These are phyloP conservation scores for Trachemys scripta DNA, from an alignment of 2,113 vertebrate genomes.

Conservation along the genomic window DNA sequence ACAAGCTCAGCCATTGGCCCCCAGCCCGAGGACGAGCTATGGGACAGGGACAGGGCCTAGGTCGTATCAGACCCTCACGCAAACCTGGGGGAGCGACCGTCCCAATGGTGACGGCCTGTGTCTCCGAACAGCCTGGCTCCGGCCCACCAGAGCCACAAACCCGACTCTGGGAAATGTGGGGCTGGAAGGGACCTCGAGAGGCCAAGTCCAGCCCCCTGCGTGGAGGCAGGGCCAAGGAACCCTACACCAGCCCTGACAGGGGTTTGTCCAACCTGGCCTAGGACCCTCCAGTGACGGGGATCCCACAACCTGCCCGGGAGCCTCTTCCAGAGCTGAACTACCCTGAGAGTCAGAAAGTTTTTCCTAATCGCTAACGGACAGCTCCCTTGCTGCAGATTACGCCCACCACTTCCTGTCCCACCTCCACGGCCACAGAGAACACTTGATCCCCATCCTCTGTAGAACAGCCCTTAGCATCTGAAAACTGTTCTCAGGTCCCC, in stretches of 20 bases:
- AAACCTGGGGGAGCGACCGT: neutral
- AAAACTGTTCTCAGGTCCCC: too few species aligned
- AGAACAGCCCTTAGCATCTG: too few species aligned
- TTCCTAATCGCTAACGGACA: too few species aligned
- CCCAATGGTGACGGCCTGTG: neutral
- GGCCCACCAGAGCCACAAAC: neutral
- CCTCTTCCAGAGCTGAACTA: too few species aligned
- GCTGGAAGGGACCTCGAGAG: neutral
- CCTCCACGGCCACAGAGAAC: too few species aligned
- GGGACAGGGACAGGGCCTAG: neutral
- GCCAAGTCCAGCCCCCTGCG: neutral
- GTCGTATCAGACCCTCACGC: neutral
- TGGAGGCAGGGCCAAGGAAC: neutral
- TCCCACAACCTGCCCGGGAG: neutral
- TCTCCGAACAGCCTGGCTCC: neutral
- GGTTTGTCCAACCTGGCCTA: neutral
- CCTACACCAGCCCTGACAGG: neutral
- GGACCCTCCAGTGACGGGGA: neutral
- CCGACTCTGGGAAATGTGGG: rapidly evolving
- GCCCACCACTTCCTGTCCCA: too few species aligned
- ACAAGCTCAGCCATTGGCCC: neutral
- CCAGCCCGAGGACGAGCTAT: neutral
- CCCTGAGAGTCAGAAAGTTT: too few species aligned
- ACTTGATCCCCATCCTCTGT: too few species aligned
- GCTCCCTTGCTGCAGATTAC: too few species aligned